A percentile compares a stretch with the other conserved stretches of the same genome.
phyloP scores from a whole-genome alignment of 1,140 invertebrate species.

The Bradynema listronoti region DNA sequence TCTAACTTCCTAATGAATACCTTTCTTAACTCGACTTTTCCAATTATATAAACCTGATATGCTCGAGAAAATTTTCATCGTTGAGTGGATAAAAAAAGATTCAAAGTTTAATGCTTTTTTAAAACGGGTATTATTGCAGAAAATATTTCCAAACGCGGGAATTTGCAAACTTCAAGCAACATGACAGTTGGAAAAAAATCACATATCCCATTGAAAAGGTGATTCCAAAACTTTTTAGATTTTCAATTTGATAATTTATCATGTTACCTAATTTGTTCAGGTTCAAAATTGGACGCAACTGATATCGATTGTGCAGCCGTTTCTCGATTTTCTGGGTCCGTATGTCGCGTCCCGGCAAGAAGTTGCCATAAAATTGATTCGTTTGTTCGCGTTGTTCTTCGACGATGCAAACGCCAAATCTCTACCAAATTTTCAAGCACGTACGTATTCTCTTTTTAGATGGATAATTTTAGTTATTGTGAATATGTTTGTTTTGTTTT shows the following conservation, averaged over 20 bases:
- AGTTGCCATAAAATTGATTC: conserved; percentile 64
- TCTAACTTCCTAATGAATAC: no score
- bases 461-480: conserved; percentile 8
- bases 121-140: conserved; percentile 22
- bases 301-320: conserved; percentile 73
- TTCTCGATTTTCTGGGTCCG: conserved; percentile 77
- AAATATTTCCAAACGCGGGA: conserved; percentile 24
- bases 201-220: conserved; percentile 19
- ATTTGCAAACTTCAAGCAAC: conserved; percentile 5
- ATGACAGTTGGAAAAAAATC: conserved; percentile 27
- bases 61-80: no score
- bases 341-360: conserved; percentile 78
- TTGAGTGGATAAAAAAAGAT: no score
- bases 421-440: not conserved
- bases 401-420: conserved; percentile 60
- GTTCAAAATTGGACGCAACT: conserved; percentile 64
- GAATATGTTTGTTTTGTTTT: conserved; percentile 10
- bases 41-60: no score
- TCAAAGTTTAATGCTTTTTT: conserved; percentile 9
- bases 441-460: no score
- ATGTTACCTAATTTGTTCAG: conserved; percentile 17
- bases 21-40: no score
- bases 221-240: conserved; percentile 2
- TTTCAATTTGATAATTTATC: not conserved
- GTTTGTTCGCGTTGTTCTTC: conserved; percentile 74